These are phyloP conservation scores for Eubucco bourcierii DNA, from an alignment of 2,113 vertebrate species.

Conservation along the genomic window DNA sequence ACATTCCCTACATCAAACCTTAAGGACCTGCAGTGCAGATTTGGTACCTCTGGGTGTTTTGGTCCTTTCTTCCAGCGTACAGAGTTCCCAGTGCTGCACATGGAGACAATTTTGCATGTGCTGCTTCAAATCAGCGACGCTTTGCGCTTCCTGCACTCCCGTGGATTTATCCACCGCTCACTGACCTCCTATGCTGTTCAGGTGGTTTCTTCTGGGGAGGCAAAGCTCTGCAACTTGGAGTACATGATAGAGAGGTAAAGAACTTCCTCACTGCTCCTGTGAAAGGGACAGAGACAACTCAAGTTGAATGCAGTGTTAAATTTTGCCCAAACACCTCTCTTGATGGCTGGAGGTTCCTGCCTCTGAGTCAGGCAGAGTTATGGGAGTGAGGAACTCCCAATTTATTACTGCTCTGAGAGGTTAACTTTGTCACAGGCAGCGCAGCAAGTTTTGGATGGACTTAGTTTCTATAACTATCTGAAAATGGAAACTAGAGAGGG, in stretches of 20 bases:
- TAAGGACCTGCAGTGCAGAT: not conserved
- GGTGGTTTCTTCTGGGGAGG: constrained; percentile 69
- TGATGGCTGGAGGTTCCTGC: not conserved
- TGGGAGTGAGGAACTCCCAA: not conserved
- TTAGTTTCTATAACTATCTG: not conserved
- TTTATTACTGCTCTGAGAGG: not conserved
- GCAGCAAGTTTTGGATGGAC: not conserved
- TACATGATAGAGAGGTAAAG: constrained; percentile 78
- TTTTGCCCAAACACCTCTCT: not conserved
- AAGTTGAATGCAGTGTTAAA: not conserved
- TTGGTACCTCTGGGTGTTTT: too few species aligned
- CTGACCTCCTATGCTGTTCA: constrained; percentile 77
- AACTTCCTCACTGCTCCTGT: not conserved
- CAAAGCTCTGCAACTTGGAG: constrained; percentile 80
- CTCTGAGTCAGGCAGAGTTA: not conserved
- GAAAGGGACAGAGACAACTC: not conserved
- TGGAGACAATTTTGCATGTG: constrained; percentile 70
- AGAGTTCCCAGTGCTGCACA: constrained; percentile 75
- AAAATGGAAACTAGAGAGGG: not conserved
- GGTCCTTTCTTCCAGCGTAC: constrained; percentile 47
- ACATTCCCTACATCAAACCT: rapidly evolving
- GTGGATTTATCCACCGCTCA: constrained; percentile 74
- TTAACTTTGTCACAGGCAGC: not conserved
- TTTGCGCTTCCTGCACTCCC: constrained; percentile 74
- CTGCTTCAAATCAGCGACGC: constrained; percentile 74